Conservation (phyloP, 2,113 vertebrate species). For the Crotalus viridis region DNA sequence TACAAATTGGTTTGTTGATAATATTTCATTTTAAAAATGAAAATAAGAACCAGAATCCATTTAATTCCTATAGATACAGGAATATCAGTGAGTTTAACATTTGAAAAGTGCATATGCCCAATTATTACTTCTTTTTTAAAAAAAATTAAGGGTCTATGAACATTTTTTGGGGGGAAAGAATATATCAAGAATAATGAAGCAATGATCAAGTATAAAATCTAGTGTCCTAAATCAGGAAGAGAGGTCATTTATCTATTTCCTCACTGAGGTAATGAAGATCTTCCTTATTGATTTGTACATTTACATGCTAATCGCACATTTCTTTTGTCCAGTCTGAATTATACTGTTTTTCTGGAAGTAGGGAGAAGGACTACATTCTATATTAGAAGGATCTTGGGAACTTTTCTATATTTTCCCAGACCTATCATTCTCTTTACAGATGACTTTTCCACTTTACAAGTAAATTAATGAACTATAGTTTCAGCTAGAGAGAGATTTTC, state of each 20-base stretch:
- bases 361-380: not conserved
- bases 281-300: not conserved
- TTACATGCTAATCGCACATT: not conserved
- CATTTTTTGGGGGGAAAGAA: not conserved
- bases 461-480: not conserved
- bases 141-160: not conserved
- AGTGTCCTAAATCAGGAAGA: not conserved
- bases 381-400: not conserved
- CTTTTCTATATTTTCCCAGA: not conserved
- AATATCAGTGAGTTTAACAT: not conserved
- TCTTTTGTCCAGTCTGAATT: not conserved
- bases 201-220: not conserved
- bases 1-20: not conserved
- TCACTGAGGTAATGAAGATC: not conserved
- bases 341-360: not conserved
- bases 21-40: not conserved
- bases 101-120: not conserved
- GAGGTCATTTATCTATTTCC: not conserved
- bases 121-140: not conserved
- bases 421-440: not conserved
- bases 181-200: not conserved
- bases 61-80: not conserved
- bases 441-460: not conserved
- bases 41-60: not conserved
- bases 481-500: not conserved